Evolutionary conservation across 2,888 invertebrate species (phyloP).

Genomic region (Fragum whitleyi): DNA sequence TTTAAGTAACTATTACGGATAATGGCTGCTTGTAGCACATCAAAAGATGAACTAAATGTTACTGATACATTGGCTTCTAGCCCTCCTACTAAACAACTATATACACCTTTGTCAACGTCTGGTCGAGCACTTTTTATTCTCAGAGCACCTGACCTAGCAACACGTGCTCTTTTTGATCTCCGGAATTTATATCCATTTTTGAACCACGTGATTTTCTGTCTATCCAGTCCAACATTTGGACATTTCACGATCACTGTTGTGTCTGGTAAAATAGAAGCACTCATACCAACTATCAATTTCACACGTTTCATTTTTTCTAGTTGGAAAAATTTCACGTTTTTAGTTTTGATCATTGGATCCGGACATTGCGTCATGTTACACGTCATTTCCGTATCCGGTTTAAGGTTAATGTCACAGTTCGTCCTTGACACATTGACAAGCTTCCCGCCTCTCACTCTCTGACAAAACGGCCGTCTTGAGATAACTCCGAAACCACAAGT

Average conservation of each 20-base stretch:
- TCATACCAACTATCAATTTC: conserved; percentile 76
- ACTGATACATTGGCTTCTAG: conserved; percentile 74
- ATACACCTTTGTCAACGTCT: conserved; percentile 75
- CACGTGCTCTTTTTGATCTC: conserved; percentile 66
- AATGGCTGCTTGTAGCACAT: conserved; percentile 73
- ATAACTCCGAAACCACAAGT: conserved; percentile 95
- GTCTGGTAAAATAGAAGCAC: conserved; percentile 78
- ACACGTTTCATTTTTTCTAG: conserved; percentile 75
- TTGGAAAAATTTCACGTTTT: conserved; percentile 75
- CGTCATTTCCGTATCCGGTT: conserved; percentile 67
- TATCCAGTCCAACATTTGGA: conserved; percentile 76
- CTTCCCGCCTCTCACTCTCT: conserved; percentile 76
- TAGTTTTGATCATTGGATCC: conserved; percentile 72
- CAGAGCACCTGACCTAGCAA: conserved; percentile 71
- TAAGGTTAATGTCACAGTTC: conserved; percentile 70
- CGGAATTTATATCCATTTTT: conserved; percentile 71
- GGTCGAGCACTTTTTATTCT: conserved; percentile 73
- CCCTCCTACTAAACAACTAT: conserved; percentile 78
- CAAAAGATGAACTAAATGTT: conserved; percentile 72
- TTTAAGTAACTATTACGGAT: conserved; percentile 66
- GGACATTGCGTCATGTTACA: conserved; percentile 76
- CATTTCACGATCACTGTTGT: conserved; percentile 79
- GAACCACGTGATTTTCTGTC: conserved; percentile 79
- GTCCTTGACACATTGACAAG: conserved; percentile 67
- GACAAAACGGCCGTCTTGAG: conserved; percentile 92